Evolutionary conservation across 2,113 vertebrate species (phyloP), one percentile per base, ranked within the genome.

Genomic region (Pyxicephalus adspersus): DNA sequence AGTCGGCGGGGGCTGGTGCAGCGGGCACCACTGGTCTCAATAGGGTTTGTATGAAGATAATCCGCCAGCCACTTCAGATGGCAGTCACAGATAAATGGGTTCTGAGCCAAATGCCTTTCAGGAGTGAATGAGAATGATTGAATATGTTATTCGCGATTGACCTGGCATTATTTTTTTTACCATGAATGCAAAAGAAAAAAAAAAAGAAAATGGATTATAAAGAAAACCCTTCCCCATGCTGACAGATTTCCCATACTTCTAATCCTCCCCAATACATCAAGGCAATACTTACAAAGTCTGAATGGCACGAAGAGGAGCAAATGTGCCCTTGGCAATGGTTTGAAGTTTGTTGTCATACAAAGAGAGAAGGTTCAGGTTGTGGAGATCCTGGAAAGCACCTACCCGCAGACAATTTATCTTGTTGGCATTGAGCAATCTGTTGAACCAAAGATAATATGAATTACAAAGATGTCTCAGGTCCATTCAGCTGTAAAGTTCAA

Each of bases 21-120:
- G 67, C 98, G 97, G 67, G 98, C 97, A 58, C 98, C 98, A 0
- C 98, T 99, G 77, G 98, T 99, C 93, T 99, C 98, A 19, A 99
- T 99, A 57, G 98, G 98, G 90, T 99, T 99, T 90, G 96, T 94
- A 82, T 99, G 98, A 50, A 99, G 96, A 92, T 99, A 99, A 95
- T 99, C 98, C 54, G 97, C 97, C 87, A 99, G 92, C 98, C 98
- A 99, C 94, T 99, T 99, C 92, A 99, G 94, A 91, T 99, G 98
- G 89, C 98, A 99, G 92, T 99, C 97, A 87, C 97, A 99, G 91
- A 99, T 98, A 89, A 99, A 99, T 0, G 97, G 97, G 88, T 99
- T 99, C 92, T 99, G 98, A 86, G 97, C 97, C 92, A 99, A 91
- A 88, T 99, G 98, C 89, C 98, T 99, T 93, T 84, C 85, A 84